phyloP scores from a whole-genome alignment of 2,888 invertebrate genomes.

The Aphrophora alni region DNA sequence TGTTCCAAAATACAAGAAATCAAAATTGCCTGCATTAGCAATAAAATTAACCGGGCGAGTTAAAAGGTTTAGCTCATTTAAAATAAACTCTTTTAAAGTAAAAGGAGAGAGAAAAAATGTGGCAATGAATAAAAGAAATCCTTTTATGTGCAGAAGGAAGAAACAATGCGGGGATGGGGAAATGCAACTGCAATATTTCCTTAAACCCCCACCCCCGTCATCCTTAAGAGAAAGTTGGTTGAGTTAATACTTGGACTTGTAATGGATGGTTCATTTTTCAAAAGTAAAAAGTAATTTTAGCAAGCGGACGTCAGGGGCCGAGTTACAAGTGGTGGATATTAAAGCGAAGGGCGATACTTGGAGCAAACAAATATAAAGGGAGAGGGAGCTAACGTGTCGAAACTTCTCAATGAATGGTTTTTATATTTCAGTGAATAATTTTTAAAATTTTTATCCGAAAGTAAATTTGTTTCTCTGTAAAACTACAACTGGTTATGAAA shows the following conservation, averaged over 20 bases:
- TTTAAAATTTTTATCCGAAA: too few relatives aligned
- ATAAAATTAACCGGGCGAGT: neutral
- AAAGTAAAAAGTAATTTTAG: slow-evolving; percentile 3
- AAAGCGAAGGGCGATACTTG: neutral
- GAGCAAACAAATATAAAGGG: neutral
- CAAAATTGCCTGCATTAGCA: neutral
- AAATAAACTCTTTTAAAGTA: neutral
- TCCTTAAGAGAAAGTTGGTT: neutral
- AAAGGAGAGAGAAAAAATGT: neutral
- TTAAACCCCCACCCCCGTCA: too few relatives aligned
- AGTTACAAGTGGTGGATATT: neutral
- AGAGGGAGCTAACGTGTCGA: too few relatives aligned
- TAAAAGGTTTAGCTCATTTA: neutral
- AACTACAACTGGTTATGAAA: too few relatives aligned
- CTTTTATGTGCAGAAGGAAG: neutral
- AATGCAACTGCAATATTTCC: neutral
- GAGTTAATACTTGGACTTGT: neutral
- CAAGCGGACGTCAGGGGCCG: too few relatives aligned
- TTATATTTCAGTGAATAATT: too few relatives aligned
- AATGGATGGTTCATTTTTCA: neutral
- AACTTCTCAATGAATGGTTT: too few relatives aligned
- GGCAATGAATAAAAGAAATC: neutral
- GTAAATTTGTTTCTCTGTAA: too few relatives aligned
- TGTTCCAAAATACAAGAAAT: neutral
- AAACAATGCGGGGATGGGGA: neutral